These are phyloP conservation scores for Leptatherina wallacei DNA, from an alignment of 2,797 vertebrate species.

Conservation along the genomic window DNA sequence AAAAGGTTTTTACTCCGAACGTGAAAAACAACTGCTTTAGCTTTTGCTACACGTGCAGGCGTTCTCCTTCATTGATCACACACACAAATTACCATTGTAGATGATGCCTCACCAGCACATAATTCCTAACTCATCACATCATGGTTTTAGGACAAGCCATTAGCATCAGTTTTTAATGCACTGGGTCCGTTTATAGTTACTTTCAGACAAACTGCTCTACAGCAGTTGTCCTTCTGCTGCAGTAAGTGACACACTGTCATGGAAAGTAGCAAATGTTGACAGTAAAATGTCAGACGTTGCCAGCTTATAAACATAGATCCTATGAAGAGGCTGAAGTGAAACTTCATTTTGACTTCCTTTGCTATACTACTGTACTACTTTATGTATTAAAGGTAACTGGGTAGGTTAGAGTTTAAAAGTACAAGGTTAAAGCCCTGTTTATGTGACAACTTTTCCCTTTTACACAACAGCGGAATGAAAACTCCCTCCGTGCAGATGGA, in stretches of 20 bases:
- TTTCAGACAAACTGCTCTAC: no score
- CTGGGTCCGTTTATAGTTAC: neutral
- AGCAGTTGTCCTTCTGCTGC: neutral
- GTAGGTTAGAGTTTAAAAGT: no score
- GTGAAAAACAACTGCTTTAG: neutral
- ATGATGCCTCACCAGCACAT: neutral
- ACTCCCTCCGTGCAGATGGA: no score
- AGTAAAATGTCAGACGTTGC: neutral
- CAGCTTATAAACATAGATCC: neutral
- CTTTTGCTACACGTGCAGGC: neutral
- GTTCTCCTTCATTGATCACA: neutral
- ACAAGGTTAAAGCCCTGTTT: no score
- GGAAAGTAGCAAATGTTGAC: neutral
- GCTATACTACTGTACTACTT: neutral
- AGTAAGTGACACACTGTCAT: neutral
- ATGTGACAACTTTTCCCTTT: no score
- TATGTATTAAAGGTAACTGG: neutral
- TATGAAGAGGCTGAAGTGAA: neutral
- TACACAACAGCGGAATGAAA: no score
- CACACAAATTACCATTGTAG: neutral
- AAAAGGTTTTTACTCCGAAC: neutral
- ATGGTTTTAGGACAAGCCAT: neutral
- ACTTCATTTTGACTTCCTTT: neutral
- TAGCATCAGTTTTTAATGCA: neutral
- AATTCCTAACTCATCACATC: neutral